Conservation (phyloP, 2,888 invertebrate species). For the Lepidonotus clava region DNA sequence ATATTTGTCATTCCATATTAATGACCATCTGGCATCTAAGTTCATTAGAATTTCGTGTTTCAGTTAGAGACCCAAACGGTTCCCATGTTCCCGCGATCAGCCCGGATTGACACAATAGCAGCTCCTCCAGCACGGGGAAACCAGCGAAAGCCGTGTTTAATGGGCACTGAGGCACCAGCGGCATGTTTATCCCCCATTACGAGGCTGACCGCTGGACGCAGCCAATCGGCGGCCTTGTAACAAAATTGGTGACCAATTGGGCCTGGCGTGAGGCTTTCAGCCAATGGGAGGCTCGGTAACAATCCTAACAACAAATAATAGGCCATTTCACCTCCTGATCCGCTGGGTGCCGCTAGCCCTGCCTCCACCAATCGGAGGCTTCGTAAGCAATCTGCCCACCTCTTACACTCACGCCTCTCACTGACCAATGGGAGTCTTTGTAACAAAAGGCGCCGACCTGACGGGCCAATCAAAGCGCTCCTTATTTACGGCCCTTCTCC, state of each 20-base stretch:
- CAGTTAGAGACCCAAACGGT: no score
- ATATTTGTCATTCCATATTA: no score
- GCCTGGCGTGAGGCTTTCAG: background rate
- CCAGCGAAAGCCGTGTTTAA: no score
- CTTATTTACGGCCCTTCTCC: background rate
- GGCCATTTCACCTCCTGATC: background rate
- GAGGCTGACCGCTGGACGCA: no score
- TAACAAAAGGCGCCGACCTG: background rate
- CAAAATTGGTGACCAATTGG: background rate
- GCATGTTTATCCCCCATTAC: no score
- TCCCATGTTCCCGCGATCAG: no score
- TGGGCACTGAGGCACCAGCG: no score
- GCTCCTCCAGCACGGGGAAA: no score
- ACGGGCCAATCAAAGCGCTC: background rate
- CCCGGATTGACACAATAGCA: no score
- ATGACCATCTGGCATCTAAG: no score
- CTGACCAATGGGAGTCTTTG: background rate
- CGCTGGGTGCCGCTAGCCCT: background rate
- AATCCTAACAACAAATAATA: background rate
- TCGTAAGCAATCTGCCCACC: background rate
- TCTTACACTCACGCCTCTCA: background rate
- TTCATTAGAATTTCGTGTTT: no score
- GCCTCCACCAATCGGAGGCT: background rate
- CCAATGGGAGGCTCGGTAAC: background rate
- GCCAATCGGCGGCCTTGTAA: background rate